Evolutionary conservation across 2,888 invertebrate genomes (phyloP), one percentile per base, ranked within the genome.

Genomic region (Willowsia nigromaculata): DNA sequence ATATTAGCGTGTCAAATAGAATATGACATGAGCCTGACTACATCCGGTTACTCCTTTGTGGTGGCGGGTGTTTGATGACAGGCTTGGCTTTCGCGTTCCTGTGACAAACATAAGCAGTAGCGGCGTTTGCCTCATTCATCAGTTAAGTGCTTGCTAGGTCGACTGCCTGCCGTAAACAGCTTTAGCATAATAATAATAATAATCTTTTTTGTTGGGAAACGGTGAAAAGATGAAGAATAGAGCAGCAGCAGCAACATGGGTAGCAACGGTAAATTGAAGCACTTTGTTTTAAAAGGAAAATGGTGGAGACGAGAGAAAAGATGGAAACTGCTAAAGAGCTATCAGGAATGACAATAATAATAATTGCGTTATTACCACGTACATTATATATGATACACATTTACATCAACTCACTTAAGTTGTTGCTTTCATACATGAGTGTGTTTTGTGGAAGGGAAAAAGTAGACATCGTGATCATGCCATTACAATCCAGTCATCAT

Each of bases 281-380:
- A 76, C 50, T 76, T 76, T 76, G 76, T 76, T 76, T 76, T 50
- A 76, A 50, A 76, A 18, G 76, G 47, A 74, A 74, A 71, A 37
- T 40, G 68, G 40, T 22, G 40, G n/a, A 33, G 65, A 30, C 37
- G 18, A 15, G 68, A 71, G 68, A 71, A 71, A 71, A 37, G 25
- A 71, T 11, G 68, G 25, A 27, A 40, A 27, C 65, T 33, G 33
- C 33, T 65, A 40, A 37, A 71, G 11, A 22, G 68, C 68, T 37
- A 37, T 71, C 68, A 71, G 68, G n/a, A 76, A 76, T 33, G 76
- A 27, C 50, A 76, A 76, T 30, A 43, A 74, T 47, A 76, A 53
- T 76, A 76, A 76, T 50, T 76, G 76, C 25, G 76, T 76, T 76
- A 76, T 76, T 76, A 76, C 76, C 50, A n/a, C 76, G 33, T 47